Conservation (phyloP, 2,888 invertebrate species). For the Campaea margaritaria region DNA sequence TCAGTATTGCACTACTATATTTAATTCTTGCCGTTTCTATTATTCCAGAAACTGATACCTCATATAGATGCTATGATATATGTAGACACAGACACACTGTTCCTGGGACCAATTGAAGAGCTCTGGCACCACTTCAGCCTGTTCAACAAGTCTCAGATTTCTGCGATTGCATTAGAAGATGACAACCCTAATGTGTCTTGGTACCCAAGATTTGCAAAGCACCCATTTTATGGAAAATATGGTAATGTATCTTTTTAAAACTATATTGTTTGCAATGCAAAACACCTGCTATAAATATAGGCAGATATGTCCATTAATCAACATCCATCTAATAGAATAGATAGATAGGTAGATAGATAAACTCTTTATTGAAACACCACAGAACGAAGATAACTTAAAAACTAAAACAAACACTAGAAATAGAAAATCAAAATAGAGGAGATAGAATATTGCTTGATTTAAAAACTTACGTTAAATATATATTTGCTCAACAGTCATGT, state of each 20-base stretch:
- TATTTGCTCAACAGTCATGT: too few species aligned
- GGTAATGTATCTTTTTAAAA: constrained; percentile 76
- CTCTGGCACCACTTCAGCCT: constrained; percentile 92
- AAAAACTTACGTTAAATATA: too few species aligned
- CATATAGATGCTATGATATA: constrained; percentile 95
- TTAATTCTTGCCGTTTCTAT: background rate
- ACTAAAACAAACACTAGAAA: too few species aligned
- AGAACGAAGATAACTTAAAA: too few species aligned
- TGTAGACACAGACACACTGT: constrained; percentile 96
- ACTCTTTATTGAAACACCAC: too few species aligned
- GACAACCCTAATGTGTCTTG: constrained; percentile 97
- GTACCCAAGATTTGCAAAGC: constrained; percentile 98
- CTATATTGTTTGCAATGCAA: too few species aligned
- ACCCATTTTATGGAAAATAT: constrained; percentile 95
- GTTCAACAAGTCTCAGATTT: constrained; percentile 94
- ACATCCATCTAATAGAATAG: too few species aligned
- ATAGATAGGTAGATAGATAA: too few species aligned
- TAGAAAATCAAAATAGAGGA: too few species aligned
- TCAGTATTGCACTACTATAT: background rate
- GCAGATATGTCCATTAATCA: too few species aligned
- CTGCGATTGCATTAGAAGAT: constrained; percentile 94
- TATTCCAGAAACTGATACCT: constrained; percentile 88
- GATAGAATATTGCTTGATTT: too few species aligned
- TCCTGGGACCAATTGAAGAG: constrained; percentile 92
- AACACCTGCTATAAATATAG: too few species aligned